Conservation (phyloP, 2,113 vertebrate species). For the Potamarius usumacintae region DNA sequence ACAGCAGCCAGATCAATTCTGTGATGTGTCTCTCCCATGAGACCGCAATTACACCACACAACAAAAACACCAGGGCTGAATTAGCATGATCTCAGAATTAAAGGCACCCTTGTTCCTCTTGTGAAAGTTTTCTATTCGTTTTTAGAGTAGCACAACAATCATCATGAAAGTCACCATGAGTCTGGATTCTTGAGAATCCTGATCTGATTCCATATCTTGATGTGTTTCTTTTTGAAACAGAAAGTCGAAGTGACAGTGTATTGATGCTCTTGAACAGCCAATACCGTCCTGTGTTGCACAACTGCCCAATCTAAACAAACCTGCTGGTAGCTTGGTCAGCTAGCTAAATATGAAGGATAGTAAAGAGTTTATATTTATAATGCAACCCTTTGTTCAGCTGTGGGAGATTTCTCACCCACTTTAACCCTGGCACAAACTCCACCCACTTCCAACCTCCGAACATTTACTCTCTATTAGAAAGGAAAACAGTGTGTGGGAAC, state of each 20-base stretch:
- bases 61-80: neutral
- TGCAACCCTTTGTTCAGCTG: neutral
- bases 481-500: neutral
- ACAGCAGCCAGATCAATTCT: conserved; percentile 1
- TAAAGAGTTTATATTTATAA: neutral
- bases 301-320: neutral
- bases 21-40: neutral
- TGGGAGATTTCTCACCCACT: neutral
- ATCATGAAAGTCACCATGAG: neutral
- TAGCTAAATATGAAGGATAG: neutral
- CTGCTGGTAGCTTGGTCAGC: neutral
- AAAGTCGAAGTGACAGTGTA: neutral
- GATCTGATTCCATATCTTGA: neutral
- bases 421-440: neutral
- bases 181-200: neutral
- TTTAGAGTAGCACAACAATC: neutral
- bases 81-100: neutral
- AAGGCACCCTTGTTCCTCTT: neutral
- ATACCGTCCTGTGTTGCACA: neutral
- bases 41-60: neutral
- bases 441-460: neutral
- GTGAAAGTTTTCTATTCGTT: neutral
- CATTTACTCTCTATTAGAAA: neutral
- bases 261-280: neutral
- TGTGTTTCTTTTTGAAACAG: neutral